phyloP scores from a whole-genome alignment of 2,113 vertebrate species.

The Neopipo cinnamomea region DNA sequence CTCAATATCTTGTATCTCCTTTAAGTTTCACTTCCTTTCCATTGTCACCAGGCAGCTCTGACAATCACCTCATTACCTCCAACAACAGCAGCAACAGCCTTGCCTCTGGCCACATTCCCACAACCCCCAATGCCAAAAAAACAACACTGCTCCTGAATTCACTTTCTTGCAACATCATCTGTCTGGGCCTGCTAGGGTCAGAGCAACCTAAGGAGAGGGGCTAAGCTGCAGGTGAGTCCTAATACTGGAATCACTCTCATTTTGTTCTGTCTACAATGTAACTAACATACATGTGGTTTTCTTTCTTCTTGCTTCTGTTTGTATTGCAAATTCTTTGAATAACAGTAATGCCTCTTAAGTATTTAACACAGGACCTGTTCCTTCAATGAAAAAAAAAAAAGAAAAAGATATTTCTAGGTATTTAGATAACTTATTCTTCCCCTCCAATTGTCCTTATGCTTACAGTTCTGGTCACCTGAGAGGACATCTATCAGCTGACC shows the following conservation, averaged over 20 bases:
- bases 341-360: background rate
- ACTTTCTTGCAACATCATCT: background rate
- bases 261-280: background rate
- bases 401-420: background rate
- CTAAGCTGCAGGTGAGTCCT: background rate
- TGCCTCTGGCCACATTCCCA: background rate
- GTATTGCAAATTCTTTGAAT: background rate
- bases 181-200: background rate
- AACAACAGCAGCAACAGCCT: background rate
- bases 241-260: background rate
- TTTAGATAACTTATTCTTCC: background rate
- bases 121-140: background rate
- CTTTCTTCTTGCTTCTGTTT: background rate
- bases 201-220: fast-evolving
- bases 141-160: background rate
- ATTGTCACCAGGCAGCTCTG: background rate
- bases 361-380: background rate
- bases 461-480: background rate
- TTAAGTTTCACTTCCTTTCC: background rate
- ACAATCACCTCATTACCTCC: background rate
- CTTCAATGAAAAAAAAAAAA: background rate
- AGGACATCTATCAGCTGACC: background rate
- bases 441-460: background rate
- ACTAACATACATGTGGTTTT: background rate
- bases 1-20: background rate